Evolutionary conservation across 2,113 vertebrate genomes (phyloP).

Genomic region (Alligator mississippiensis): DNA sequence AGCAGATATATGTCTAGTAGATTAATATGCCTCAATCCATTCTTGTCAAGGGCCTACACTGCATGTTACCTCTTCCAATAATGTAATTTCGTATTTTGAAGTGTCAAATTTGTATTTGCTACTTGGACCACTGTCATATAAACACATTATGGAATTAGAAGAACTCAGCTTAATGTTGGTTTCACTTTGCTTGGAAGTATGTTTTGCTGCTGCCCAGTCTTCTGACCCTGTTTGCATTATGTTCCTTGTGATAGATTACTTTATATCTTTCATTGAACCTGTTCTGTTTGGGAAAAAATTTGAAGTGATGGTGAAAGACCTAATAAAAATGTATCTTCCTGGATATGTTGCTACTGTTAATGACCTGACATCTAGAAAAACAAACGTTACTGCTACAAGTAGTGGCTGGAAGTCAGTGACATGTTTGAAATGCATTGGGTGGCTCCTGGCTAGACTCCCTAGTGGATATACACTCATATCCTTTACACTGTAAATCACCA

Average conservation of each 20-base stretch:
- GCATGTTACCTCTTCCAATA: neutral
- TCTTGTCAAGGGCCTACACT: neutral
- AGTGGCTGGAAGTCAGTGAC: accelerated
- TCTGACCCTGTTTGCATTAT: neutral
- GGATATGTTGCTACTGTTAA: neutral
- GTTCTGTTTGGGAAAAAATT: neutral
- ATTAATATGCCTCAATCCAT: neutral
- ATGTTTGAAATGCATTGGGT: neutral
- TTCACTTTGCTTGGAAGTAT: neutral
- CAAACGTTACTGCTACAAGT: neutral
- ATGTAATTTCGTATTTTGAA: neutral
- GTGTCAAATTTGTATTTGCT: neutral
- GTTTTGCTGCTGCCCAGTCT: neutral
- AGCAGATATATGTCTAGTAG: neutral
- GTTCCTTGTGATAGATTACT: neutral
- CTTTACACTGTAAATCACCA: neutral
- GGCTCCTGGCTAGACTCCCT: neutral
- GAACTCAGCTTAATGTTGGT: neutral
- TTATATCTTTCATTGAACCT: neutral
- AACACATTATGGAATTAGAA: neutral
- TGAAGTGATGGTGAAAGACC: neutral
- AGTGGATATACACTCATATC: neutral
- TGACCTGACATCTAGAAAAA: neutral
- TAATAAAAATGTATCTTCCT: neutral
- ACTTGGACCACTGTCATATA: neutral